phyloP scores from a whole-genome alignment of 2,113 vertebrate genomes.

The Platichthys flesus region DNA sequence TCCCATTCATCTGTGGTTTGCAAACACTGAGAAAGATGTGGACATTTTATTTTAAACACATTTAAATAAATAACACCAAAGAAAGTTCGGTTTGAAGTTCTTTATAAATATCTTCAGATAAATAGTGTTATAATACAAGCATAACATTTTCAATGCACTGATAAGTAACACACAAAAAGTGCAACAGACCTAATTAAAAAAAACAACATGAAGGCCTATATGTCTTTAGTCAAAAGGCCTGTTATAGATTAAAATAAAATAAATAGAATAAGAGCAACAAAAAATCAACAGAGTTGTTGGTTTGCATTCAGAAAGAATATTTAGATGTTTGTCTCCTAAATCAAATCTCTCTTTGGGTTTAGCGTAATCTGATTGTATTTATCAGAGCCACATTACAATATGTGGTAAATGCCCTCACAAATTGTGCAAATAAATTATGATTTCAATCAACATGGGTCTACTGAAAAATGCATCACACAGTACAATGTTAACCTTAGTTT shows the following conservation, averaged over 20 bases:
- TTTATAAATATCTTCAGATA: conserved; percentile 82
- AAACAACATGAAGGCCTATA: conserved; percentile 36
- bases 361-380: conserved; percentile 73
- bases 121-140: conserved; percentile 77
- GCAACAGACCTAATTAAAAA: conserved; percentile 69
- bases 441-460: conserved; percentile 60
- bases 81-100: conserved; percentile 60
- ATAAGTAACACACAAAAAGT: conserved; percentile 67
- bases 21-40: neutral
- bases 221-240: conserved; percentile 42
- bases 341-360: conserved; percentile 74
- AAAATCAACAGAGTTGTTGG: conserved; percentile 36
- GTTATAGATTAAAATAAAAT: conserved; percentile 29
- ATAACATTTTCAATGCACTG: conserved; percentile 65
- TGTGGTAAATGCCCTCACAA: conserved; percentile 70
- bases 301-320: conserved; percentile 51
- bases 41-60: neutral
- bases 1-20: neutral
- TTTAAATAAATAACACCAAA: conserved; percentile 57
- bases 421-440: conserved; percentile 75
- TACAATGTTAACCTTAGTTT: conserved; percentile 51
- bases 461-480: conserved; percentile 56
- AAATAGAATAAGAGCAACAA: conserved; percentile 47
- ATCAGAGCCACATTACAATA: conserved; percentile 62
- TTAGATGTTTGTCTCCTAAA: conserved; percentile 32